Conservation (phyloP, 2,888 invertebrate genomes). For the Scaptomyza caliginosa region DNA sequence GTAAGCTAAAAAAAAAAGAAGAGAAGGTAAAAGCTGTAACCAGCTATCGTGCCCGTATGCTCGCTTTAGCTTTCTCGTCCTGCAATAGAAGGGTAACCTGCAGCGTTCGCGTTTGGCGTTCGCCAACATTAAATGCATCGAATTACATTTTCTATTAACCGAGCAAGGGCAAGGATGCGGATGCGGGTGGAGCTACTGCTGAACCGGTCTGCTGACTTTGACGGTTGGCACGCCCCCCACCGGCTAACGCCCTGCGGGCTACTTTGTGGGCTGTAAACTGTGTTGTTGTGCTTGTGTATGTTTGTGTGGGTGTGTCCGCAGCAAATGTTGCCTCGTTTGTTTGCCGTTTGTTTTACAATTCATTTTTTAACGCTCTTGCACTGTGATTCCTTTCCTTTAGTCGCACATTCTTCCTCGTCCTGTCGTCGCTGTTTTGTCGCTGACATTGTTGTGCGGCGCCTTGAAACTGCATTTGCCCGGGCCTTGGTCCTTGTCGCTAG, state of each 20-base stretch:
- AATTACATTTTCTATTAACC: slow-evolving; percentile 78
- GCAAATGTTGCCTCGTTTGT: slow-evolving; percentile 75
- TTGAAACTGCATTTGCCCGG: slow-evolving; percentile 53
- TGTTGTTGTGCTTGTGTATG: slow-evolving; percentile 12
- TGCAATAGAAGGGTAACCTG: slow-evolving; percentile 54
- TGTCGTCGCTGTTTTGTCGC: slow-evolving; percentile 39
- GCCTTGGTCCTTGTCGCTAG: slow-evolving; percentile 22
- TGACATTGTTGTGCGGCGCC: slow-evolving; percentile 76
- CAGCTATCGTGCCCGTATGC: slow-evolving; percentile 24
- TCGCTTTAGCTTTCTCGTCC: slow-evolving; percentile 4
- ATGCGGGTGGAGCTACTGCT: slow-evolving; percentile 35
- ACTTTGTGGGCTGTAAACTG: slow-evolving; percentile 57
- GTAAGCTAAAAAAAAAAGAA: slow-evolving; percentile 62
- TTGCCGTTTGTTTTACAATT: slow-evolving; percentile 74
- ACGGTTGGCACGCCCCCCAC: slow-evolving; percentile 22
- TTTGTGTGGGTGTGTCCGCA: slow-evolving; percentile 36
- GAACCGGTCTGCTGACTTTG: slow-evolving; percentile 51
- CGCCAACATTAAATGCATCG: slow-evolving; percentile 76
- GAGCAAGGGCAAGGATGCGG: not conserved
- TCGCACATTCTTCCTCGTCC: not conserved
- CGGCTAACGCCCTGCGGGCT: slow-evolving; percentile 58
- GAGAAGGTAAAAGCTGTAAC: slow-evolving; percentile 34
- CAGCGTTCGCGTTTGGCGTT: slow-evolving; percentile 56
- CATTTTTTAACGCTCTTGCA: slow-evolving; percentile 74
- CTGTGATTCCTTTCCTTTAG: slow-evolving; percentile 59